Conservation (phyloP, 2,113 vertebrate species). For the Gallinago paraguaiae region DNA sequence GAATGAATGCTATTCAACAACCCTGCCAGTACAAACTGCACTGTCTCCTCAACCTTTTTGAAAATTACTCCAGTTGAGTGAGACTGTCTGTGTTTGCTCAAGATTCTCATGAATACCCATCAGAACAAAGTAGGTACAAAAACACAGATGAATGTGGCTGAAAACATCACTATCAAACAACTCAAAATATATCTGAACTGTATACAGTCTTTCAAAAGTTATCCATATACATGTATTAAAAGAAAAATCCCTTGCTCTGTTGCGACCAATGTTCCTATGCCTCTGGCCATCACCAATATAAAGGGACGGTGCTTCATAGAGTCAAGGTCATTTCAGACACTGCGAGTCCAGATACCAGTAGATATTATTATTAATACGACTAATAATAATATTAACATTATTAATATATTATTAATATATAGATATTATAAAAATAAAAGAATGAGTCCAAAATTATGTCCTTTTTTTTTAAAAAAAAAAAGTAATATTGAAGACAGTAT, state of each 20-base stretch:
- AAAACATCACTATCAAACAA: neutral
- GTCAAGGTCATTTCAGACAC: neutral
- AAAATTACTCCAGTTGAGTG: neutral
- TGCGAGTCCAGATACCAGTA: accelerated
- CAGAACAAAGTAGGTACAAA: neutral
- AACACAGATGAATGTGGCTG: neutral
- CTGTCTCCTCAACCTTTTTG: neutral
- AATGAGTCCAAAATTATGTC: neutral
- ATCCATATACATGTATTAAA: neutral
- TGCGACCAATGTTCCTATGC: neutral
- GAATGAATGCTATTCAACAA: neutral
- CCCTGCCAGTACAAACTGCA: neutral
- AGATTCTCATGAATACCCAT: neutral
- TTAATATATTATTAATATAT: no score
- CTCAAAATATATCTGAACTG: neutral
- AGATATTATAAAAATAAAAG: neutral
- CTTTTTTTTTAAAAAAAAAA: neutral
- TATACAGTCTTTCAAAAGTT: neutral
- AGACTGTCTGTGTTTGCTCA: neutral
- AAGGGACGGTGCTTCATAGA: accelerated
- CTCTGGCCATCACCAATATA: neutral
- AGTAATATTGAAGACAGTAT: neutral
- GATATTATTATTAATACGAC: neutral
- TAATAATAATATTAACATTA: no score
- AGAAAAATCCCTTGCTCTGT: neutral